Evolutionary conservation across 2,888 invertebrate genomes (phyloP).

Genomic region (Geophilus truncorum): DNA sequence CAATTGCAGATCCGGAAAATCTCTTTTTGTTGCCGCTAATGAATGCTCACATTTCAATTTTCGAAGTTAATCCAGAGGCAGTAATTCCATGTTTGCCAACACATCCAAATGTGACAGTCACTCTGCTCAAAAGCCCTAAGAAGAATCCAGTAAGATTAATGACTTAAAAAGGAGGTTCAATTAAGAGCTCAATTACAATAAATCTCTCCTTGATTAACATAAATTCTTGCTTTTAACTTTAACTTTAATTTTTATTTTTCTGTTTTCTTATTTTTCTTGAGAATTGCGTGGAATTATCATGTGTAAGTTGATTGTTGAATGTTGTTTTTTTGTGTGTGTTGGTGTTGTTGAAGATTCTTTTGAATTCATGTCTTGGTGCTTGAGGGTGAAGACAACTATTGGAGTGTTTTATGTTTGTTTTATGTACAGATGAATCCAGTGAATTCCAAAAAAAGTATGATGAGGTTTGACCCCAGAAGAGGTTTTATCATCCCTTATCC

Average conservation of each 20-base stretch:
- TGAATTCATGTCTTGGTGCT: no score
- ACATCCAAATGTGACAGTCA: not conserved
- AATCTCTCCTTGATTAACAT: not conserved
- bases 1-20: not conserved
- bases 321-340: not conserved
- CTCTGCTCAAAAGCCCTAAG: not conserved
- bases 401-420: no score
- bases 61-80: not conserved
- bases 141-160: not conserved
- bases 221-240: not conserved
- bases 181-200: not conserved
- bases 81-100: constrained; percentile 28
- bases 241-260: not conserved
- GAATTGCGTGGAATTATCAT: not conserved
- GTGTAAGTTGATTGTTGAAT: not conserved
- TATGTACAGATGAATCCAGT: not conserved
- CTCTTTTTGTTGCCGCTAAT: not conserved
- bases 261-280: not conserved
- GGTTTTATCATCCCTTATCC: constrained; percentile 19
- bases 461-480: not conserved
- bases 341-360: no score
- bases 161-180: no score
- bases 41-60: not conserved
- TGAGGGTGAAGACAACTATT: no score
- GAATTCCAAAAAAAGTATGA: not conserved